Conservation (phyloP, 2,888 invertebrate genomes). For the Tenthredo mesomela region DNA sequence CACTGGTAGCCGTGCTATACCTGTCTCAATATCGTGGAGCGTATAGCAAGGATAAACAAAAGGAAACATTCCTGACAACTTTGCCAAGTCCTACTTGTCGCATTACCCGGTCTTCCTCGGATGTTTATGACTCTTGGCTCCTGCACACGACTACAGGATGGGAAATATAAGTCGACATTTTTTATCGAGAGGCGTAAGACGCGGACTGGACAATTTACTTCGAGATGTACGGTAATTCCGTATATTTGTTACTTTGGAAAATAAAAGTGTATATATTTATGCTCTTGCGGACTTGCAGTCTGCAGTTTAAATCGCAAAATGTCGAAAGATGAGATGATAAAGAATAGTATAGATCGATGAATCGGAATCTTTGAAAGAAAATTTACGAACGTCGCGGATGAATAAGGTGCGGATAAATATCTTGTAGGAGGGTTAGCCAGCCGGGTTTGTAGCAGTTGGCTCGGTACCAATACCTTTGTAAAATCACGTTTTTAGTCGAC, state of each 20-base stretch:
- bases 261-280: not conserved
- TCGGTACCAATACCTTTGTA: constrained; percentile 64
- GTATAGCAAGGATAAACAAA: constrained; percentile 26
- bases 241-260: not conserved
- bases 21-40: constrained; percentile 40
- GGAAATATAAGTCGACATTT: not conserved
- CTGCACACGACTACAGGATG: not conserved
- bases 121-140: constrained; percentile 42
- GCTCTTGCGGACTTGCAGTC: not conserved
- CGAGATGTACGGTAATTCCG: not conserved
- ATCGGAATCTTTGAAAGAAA: not conserved
- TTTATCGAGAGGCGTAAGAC: not conserved
- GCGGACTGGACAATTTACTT: not conserved
- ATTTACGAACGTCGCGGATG: constrained; percentile 35
- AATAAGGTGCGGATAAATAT: constrained; percentile 41
- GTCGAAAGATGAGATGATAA: not conserved
- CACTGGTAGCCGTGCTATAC: constrained; percentile 35
- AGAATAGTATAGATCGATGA: not conserved
- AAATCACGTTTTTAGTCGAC: constrained; percentile 71
- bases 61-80: constrained; percentile 27
- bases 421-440: constrained; percentile 33
- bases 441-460: constrained; percentile 8
- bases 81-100: constrained; percentile 44
- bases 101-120: constrained; percentile 12
- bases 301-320: not conserved